Base-by-base conservation (phyloP, 2,888 invertebrate genomes). In the Bombylius major region DNA sequence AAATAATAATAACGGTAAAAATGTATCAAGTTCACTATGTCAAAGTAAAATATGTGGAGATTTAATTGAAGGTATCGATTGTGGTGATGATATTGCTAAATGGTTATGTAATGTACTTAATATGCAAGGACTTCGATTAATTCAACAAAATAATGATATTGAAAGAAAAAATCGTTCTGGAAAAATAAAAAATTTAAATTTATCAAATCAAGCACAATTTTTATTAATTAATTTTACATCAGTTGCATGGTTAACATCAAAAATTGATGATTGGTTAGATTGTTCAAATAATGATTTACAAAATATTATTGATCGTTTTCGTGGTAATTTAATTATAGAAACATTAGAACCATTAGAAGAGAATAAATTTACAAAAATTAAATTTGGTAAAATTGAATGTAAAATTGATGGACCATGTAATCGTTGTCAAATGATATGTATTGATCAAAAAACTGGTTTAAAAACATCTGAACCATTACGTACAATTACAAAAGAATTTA, bases 401-500 rank as follows among this genome's bases (percentile, higher is more conserved):
- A 75, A 89, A 84, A 82, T 84, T 53, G 83, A 84, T 62, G 90
- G 89, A 1, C 81, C 82, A 47, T 97, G 96, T 67, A 85, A 84
- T 1, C 81, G 97, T 55, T 98, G 97, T 69, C 92, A 94, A 73
- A 96, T 97, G 90, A 87, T 98, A 57, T 95, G 96, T 70, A 87
- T 96, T 59, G 87, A 97, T 73, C 96, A 94, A 75, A 76, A 78
- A 49, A 89, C 86, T 4, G 93, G 91, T 0, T 76, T 82, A 62
- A 89, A 85, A 66, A 87, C 87, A 0, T 78, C 83, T 0, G 90
- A 91, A 69, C 89, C 90, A 0, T 71, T 91, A 12, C 78, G 84
- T 60, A 86, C 89, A 2, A 79, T 91, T 62, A 82, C 88, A 1
- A 81, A 81, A 66, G 79, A 82, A 65, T 83, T 87, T 66, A 78